Base-by-base conservation (phyloP, 2,888 invertebrate species). In the Pollenia angustigena region DNA sequence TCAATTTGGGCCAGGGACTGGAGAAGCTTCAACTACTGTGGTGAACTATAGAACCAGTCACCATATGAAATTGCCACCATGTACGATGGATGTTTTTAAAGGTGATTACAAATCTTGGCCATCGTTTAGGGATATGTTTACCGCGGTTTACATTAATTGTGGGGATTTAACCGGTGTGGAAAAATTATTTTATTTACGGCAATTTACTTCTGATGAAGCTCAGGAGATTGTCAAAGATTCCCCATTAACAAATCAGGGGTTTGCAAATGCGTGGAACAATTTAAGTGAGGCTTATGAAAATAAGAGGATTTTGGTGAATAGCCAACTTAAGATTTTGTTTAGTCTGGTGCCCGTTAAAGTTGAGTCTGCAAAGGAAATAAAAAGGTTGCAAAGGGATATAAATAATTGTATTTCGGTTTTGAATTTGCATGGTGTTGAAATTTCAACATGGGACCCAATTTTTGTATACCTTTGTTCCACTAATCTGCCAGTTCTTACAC, bases 351-450 rank as follows among this genome's bases (percentile, higher is more conserved):
- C 18, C 18, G 18, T 18, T 18, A 18, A 18, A 18, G 18, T 18
- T 18, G 66, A 66, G 14, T 66, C 62, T 1, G 10, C 62, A 9
- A 18, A 44, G 2, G 64, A 64, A 12, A 64, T 46, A 23, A 64
- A 64, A 64, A 44, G 64, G 8, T 9, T 62, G 1, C 62, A 62
- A 44, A 62, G 44, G 16, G 62, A 62, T 2, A 42, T 62, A 2
- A 62, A 66, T 23, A 66, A 48, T 66, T 52, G 40, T 10, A 52
- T 69, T n/a, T 40, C 52, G 6, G n/a, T 42, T 6, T 12, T 69
- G 11, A n/a, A 16, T 6, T 16, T 40, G 9, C 40, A 69, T 48
- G 48, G 42, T 2, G 40, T 54, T 0, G n/a, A 40, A 42, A 69
- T 54, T 1, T 40, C 52, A 18, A 40, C 3, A 10, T 69, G 52